Base-by-base conservation (phyloP, 2,113 vertebrate genomes). In the Anoplopoma fimbria region DNA sequence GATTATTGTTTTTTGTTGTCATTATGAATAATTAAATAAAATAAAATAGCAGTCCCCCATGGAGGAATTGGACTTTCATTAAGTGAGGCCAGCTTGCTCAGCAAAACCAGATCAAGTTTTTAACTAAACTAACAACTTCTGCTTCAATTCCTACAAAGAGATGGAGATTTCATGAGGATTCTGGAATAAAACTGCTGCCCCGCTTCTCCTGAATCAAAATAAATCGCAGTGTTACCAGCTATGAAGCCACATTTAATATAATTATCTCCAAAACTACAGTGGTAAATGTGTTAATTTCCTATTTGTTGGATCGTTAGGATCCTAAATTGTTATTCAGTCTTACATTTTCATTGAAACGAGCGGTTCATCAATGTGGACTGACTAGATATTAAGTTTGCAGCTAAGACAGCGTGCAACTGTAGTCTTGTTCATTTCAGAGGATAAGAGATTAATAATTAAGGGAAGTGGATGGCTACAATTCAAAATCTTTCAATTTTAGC, bases 271-370 rank as follows among this genome's bases (percentile, higher is more conserved):
- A 25, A 6, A 61, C 74, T 40, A 58, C 42, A 63, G 31, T 19
- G 33, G 14, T 60, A 75, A 75, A 29, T 86, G 73, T 75, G 64
- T 79, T 79, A 27, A 61, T 77, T 88, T 89, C 77, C 77, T 81
- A 65, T 85, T 80, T 68, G 58, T 51, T 68, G 33, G 47, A 74
- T 89, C 0, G 1, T 77, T 81, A 62, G 36, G 63, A 68, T 75
- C 69, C 71, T 78, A 60, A 42, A 80, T 72, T 64, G 13, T 27
- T 57, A n/a, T 65, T 83, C 45, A 71, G 2, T 23, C 63, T 13
- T 33, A 47, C 57, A 4, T 55, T 88, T 60, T 27, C n/a, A 79
- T 60, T 74, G 12, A 81, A 78, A 81, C 70, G n/a, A 31, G 25
- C 49, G 60, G 15, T 36, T 63, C 29, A 49, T 78, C 78, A 49